phyloP scores from a whole-genome alignment of 2,888 invertebrate species.

The Andrena trimmerana region DNA sequence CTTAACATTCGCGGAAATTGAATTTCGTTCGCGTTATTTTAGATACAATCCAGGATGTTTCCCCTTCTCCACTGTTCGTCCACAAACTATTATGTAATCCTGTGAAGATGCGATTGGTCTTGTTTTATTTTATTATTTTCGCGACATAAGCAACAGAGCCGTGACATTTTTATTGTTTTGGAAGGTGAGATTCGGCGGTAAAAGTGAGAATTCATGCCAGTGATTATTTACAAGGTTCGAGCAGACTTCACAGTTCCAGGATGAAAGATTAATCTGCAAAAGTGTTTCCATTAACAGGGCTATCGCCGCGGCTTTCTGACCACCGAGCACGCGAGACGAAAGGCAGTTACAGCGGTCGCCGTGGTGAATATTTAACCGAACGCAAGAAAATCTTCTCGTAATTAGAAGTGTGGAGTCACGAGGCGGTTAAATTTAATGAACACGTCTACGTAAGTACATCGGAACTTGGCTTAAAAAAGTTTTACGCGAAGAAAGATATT shows the following conservation, averaged over 20 bases:
- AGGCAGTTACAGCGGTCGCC: neutral
- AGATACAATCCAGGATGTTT: neutral
- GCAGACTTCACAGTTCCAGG: no score
- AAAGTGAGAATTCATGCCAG: neutral
- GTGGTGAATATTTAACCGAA: neutral
- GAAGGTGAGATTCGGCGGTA: neutral
- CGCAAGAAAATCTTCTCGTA: neutral
- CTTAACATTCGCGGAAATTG: slow-evolving; percentile 25
- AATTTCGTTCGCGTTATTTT: slow-evolving; percentile 1
- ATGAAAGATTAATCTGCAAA: neutral
- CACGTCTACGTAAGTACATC: neutral
- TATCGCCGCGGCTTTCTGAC: neutral
- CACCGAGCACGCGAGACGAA: neutral
- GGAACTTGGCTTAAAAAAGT: neutral
- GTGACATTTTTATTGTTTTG: neutral
- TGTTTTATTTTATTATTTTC: neutral
- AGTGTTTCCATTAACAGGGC: slow-evolving; percentile 2
- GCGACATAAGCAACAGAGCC: neutral
- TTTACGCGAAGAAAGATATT: neutral
- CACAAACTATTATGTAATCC: neutral
- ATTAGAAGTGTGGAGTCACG: neutral
- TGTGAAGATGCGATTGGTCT: neutral
- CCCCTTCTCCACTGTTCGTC: neutral
- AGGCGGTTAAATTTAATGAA: neutral
- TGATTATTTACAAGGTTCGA: neutral